These are phyloP conservation scores for Cathartes aura DNA, from an alignment of 2,113 vertebrate genomes.

Conservation along the genomic window DNA sequence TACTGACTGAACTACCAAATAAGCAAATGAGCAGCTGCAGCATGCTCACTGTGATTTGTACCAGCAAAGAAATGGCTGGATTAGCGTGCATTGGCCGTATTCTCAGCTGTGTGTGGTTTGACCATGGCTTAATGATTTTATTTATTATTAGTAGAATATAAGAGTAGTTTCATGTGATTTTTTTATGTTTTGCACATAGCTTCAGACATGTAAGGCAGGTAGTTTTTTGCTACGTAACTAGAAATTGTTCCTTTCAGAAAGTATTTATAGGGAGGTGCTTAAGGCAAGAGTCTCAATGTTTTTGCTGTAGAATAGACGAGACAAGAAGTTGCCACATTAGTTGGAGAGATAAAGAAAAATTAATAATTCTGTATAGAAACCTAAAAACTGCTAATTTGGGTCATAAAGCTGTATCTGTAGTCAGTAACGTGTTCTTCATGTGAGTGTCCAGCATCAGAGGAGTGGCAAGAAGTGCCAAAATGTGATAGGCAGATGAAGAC, in stretches of 20 bases:
- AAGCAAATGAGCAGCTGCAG: background rate
- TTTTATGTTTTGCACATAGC: background rate
- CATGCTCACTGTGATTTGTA: accelerated
- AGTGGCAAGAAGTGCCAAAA: background rate
- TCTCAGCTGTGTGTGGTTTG: background rate
- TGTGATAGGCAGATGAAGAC: background rate
- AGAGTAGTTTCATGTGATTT: background rate
- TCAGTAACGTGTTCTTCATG: accelerated
- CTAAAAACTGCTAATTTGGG: background rate
- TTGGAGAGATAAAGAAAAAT: background rate
- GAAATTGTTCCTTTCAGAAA: background rate
- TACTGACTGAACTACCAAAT: background rate
- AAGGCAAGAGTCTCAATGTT: background rate
- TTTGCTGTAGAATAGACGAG: background rate
- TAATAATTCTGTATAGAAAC: background rate
- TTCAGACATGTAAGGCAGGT: background rate
- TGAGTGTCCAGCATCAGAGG: background rate
- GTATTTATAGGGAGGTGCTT: background rate
- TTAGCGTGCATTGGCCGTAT: background rate
- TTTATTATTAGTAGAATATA: background rate
- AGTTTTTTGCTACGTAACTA: background rate
- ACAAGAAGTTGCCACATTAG: background rate
- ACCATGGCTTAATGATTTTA: background rate
- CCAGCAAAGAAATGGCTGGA: background rate
- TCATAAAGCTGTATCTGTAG: background rate